Evolutionary conservation across 2,888 invertebrate genomes (phyloP).

Genomic region (Andrena dorsata): DNA sequence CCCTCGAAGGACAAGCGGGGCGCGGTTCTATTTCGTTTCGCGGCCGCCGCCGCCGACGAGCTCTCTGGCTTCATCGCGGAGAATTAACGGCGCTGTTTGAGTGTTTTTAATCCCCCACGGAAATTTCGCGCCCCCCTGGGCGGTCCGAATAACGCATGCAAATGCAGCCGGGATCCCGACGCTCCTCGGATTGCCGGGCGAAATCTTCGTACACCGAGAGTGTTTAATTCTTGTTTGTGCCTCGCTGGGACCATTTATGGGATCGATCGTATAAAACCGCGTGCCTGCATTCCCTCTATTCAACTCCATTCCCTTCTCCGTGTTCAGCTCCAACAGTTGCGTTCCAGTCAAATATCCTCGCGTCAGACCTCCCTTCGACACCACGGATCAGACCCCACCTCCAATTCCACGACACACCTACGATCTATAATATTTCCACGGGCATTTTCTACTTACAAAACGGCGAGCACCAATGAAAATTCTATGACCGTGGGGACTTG

Average conservation of each 20-base stretch:
- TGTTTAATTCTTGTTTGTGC: constrained; percentile 29
- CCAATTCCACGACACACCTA: no score
- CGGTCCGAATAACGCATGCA: constrained; percentile 49
- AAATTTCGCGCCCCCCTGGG: constrained; percentile 26
- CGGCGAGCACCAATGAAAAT: not conserved
- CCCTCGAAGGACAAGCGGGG: constrained; percentile 49
- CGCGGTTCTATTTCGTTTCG: constrained; percentile 45
- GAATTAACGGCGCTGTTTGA: constrained; percentile 58
- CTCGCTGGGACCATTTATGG: not conserved
- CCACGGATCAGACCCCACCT: no score
- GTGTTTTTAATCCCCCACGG: constrained; percentile 64
- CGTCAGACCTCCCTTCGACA: no score
- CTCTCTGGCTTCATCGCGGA: constrained; percentile 38
- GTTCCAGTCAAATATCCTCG: no score
- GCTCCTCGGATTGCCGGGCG: constrained; percentile 20
- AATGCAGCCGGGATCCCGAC: constrained; percentile 35
- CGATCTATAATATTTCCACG: no score
- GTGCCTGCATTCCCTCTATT: not conserved
- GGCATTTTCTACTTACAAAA: not conserved
- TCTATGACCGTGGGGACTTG: not conserved
- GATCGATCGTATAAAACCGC: constrained; percentile 16
- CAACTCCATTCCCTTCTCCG: not conserved
- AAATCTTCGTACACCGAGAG: constrained; percentile 20
- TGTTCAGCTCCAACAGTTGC: no score
- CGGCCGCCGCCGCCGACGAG: constrained; percentile 43